Evolutionary conservation across 2,888 invertebrate species (phyloP).

Genomic region (Philonicus albiceps): DNA sequence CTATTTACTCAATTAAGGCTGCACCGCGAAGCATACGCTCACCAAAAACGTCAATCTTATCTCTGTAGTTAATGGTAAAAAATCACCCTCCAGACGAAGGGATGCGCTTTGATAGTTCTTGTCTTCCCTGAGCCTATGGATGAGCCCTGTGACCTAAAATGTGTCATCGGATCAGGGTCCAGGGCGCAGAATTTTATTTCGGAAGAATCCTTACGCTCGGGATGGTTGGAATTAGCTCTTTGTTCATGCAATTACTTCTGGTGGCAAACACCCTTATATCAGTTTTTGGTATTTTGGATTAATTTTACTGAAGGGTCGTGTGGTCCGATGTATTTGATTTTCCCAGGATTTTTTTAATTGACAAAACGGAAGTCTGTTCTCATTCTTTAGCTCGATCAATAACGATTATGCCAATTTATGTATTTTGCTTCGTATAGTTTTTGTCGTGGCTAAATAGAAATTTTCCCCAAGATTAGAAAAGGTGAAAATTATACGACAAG

Average conservation of each 20-base stretch:
- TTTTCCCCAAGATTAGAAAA: not conserved
- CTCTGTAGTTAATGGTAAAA: slow-evolving; percentile 23
- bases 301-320: not conserved
- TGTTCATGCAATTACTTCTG: not conserved
- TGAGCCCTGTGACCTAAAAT: not conserved
- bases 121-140: not conserved
- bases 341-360: not conserved
- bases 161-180: not conserved
- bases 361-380: not conserved
- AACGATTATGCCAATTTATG: not conserved
- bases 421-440: not conserved
- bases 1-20: slow-evolving; percentile 47
- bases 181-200: not conserved
- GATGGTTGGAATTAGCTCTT: not conserved
- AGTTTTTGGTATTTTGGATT: not conserved
- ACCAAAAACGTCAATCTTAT: slow-evolving; percentile 1
- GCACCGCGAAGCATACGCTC: slow-evolving; percentile 38
- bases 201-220: not conserved
- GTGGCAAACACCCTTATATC: not conserved
- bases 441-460: not conserved
- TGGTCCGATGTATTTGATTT: not conserved
- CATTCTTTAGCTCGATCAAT: not conserved
- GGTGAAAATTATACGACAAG: not conserved
- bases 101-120: not conserved
- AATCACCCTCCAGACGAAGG: slow-evolving; percentile 1